Percentiles rank a stretch among this genome's conserved stretches.
Evolutionary conservation across 2,888 invertebrate genomes (phyloP).

Genomic region (Pandemis cinnamomeana): DNA sequence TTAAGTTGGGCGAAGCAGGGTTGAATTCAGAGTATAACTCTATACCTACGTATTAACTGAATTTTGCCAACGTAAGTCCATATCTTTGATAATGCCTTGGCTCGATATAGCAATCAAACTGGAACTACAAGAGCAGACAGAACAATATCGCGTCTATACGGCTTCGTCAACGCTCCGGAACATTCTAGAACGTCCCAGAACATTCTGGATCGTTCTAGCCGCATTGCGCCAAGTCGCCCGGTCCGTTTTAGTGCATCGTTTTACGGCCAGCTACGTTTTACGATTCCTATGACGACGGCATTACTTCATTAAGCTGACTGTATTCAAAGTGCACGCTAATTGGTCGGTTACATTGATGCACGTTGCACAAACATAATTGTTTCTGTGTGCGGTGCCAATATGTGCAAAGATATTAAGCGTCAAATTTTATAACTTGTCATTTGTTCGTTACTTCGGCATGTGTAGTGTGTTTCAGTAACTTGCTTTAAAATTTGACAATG

Average conservation of each 20-base stretch:
- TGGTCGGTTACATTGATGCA: slow-evolving; percentile 20
- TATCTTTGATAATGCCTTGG: neutral
- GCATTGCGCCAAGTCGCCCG: slow-evolving; percentile 43
- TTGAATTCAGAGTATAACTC: no score
- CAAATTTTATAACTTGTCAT: no score
- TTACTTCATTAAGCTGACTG: slow-evolving; percentile 49
- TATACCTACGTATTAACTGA: no score
- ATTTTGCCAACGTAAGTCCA: no score
- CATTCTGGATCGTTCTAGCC: slow-evolving; percentile 10
- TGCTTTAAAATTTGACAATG: no score
- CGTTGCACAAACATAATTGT: neutral
- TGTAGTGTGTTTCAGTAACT: no score
- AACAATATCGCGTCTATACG: slow-evolving; percentile 27
- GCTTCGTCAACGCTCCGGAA: neutral
- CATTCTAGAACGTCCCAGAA: slow-evolving; percentile 5
- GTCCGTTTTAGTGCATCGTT: slow-evolving; percentile 44
- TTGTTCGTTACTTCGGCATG: no score
- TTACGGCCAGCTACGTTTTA: slow-evolving; percentile 49
- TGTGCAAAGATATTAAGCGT: neutral
- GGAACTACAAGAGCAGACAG: neutral
- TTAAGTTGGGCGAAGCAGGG: no score
- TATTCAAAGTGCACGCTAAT: slow-evolving; percentile 17
- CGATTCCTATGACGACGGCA: slow-evolving; percentile 49
- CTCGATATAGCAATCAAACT: neutral
- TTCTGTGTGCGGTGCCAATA: neutral